Evolutionary conservation across 1,140 invertebrate genomes (phyloP).

Genomic region (Aphelenchoides fujianensis): DNA sequence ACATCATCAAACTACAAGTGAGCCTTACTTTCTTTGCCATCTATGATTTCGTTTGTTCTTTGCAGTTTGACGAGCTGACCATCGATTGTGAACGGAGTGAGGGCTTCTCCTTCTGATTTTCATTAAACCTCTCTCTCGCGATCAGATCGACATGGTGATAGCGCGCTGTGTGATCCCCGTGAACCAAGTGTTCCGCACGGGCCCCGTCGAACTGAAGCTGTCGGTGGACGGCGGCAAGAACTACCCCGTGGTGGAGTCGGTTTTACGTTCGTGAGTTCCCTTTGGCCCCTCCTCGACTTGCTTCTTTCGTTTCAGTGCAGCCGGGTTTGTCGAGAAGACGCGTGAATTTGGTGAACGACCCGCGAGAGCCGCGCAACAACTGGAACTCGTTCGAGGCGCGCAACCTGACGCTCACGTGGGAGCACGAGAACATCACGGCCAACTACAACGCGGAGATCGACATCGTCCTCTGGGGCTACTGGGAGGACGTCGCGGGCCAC

Average conservation of each 20-base stretch:
- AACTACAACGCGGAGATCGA: constrained; percentile 42
- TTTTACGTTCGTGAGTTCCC: constrained; percentile 49
- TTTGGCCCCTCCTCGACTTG: constrained; percentile 1
- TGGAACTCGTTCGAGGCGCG: constrained; percentile 43
- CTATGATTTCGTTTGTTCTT: constrained; percentile 50
- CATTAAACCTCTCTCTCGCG: constrained; percentile 18
- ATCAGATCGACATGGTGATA: constrained; percentile 77
- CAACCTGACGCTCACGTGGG: constrained; percentile 45
- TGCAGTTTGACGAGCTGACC: constrained; percentile 80
- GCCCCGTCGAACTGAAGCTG: constrained; percentile 72
- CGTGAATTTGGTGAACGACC: constrained; percentile 41
- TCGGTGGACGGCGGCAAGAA: constrained; percentile 71
- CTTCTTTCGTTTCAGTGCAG: constrained; percentile 39
- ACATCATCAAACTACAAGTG: constrained; percentile 74
- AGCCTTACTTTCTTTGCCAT: background rate
- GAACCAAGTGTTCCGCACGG: constrained; percentile 72
- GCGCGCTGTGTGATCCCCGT: constrained; percentile 60
- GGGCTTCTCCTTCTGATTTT: background rate
- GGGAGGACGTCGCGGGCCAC: constrained; percentile 48
- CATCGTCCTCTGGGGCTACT: constrained; percentile 40
- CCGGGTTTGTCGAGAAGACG: constrained; percentile 32
- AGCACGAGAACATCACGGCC: constrained; percentile 43
- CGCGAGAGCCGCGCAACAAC: constrained; percentile 38
- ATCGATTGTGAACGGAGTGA: constrained; percentile 70
- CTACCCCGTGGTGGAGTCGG: constrained; percentile 73